Conservation (phyloP, 2,113 vertebrate species). For the Taurulus bubalis region DNA sequence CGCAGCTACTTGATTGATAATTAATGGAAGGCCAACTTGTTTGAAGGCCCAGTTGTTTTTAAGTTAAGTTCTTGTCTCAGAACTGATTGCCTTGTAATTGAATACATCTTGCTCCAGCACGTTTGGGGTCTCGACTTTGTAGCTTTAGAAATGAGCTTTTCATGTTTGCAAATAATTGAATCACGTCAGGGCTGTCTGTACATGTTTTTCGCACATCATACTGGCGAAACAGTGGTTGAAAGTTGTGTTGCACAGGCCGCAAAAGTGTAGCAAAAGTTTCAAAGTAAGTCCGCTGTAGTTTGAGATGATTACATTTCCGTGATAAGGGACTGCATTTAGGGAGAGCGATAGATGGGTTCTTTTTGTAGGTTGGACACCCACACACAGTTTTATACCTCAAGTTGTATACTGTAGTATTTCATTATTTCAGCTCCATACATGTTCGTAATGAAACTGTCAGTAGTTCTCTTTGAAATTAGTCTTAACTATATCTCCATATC, state of each 20-base stretch:
- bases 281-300: neutral
- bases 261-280: neutral
- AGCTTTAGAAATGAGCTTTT: neutral
- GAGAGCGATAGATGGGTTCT: neutral
- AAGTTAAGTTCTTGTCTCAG: neutral
- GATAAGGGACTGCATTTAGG: neutral
- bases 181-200: neutral
- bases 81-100: neutral
- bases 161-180: neutral
- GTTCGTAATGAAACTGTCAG: constrained; percentile 33
- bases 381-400: neutral
- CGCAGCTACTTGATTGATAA: constrained; percentile 7
- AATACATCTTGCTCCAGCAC: neutral
- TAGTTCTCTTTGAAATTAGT: constrained; percentile 57
- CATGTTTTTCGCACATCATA: neutral
- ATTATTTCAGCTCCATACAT: constrained; percentile 9
- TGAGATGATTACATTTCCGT: too few relatives aligned
- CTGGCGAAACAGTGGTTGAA: neutral
- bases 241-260: neutral
- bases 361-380: neutral
- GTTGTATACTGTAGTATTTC: constrained; percentile 11
- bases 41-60: neutral
- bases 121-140: neutral
- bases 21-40: constrained; percentile 3
- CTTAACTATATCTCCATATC: constrained; percentile 36